Percentiles rank a stretch among this genome's conserved stretches.
Conservation (phyloP, 1,140 invertebrate genomes). For the Probaryconus sp. region DNA sequence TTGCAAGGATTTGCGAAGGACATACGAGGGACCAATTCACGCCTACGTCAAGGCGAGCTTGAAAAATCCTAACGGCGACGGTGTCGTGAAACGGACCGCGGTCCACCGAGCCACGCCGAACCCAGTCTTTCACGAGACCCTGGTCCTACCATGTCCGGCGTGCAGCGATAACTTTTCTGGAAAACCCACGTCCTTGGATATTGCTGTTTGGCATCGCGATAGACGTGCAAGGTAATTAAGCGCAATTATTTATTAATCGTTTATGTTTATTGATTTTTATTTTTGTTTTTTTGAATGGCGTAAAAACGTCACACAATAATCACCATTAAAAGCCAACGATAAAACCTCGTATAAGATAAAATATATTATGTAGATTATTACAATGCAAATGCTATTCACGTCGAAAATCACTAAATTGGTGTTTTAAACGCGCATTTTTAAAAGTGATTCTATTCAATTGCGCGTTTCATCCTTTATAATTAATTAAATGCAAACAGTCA, state of each 20-base stretch:
- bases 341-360: too few relatives aligned
- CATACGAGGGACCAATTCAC: constrained; percentile 74
- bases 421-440: too few relatives aligned
- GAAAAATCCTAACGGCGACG: constrained; percentile 72
- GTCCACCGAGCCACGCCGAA: constrained; percentile 77
- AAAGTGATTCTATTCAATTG: too few relatives aligned
- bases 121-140: constrained; percentile 75
- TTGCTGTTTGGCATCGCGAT: constrained; percentile 78
- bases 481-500: too few relatives aligned
- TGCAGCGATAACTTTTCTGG: constrained; percentile 69
- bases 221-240: constrained; percentile 76
- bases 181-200: constrained; percentile 73
- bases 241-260: too few relatives aligned
- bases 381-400: too few relatives aligned
- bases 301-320: too few relatives aligned
- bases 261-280: neutral
- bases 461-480: too few relatives aligned
- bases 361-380: too few relatives aligned
- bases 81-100: constrained; percentile 74
- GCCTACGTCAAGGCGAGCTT: constrained; percentile 76
- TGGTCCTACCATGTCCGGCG: constrained; percentile 71
- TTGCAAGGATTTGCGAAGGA: constrained; percentile 74
- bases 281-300: too few relatives aligned
- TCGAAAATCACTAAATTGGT: too few relatives aligned
- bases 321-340: too few relatives aligned